Conservation (phyloP, 2,888 invertebrate genomes). For the Eugnorisma glareosa region DNA sequence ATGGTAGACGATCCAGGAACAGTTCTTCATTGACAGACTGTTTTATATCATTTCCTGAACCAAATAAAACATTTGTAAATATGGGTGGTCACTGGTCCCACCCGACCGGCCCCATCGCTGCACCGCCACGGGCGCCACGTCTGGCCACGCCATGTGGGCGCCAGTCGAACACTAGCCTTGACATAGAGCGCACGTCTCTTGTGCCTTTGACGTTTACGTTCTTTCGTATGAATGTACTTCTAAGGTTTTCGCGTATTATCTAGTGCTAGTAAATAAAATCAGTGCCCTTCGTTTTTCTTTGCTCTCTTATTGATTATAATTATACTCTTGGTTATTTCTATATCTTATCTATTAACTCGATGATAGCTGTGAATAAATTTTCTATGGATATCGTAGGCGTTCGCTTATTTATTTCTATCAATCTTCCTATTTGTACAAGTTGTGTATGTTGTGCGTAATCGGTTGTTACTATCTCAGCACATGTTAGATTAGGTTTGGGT, state of each 20-base stretch:
- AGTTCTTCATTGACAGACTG: neutral
- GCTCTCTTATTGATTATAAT: neutral
- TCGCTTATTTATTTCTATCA: neutral
- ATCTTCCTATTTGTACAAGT: neutral
- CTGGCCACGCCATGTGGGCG: neutral
- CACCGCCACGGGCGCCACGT: neutral
- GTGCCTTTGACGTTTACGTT: slow-evolving; percentile 2
- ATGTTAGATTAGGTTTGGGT: slow-evolving; percentile 6
- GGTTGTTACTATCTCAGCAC: neutral
- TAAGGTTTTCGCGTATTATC: neutral
- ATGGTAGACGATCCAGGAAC: neutral
- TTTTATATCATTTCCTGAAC: neutral
- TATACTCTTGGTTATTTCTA: neutral
- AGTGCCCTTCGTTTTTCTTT: slow-evolving; percentile 2
- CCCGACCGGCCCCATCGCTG: neutral
- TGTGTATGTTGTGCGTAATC: neutral
- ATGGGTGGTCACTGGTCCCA: neutral
- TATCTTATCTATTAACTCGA: slow-evolving; percentile 5
- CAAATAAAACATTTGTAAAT: slow-evolving; percentile 21
- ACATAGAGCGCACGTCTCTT: neutral
- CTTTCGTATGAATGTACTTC: neutral
- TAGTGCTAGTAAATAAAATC: slow-evolving; percentile 18
- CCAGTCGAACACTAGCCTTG: slow-evolving; percentile 11
- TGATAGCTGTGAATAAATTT: slow-evolving; percentile 12
- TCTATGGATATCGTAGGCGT: neutral